Base-by-base conservation (phyloP, 2,113 vertebrate genomes). In the Danionella cerebrum region DNA sequence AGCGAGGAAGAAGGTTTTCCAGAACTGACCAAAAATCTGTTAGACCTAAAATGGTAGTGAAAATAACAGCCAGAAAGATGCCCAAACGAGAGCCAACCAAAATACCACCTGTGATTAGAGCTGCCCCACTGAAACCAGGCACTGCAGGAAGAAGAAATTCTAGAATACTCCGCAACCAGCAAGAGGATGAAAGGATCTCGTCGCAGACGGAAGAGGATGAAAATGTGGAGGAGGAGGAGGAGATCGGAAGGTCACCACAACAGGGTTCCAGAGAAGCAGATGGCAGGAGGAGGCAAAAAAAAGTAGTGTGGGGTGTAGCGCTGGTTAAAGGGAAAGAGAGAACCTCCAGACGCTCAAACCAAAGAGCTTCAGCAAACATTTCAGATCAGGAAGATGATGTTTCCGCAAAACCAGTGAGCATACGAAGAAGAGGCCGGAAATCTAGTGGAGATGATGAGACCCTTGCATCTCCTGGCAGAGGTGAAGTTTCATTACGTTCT, bases 1-100 rank as follows among this genome's bases (percentile, higher is more conserved):
- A 79, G 74, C 80, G 81, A 65, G 71, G 78, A 18, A 44, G 68
- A 68, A n/a, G 73, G 64, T 24, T 1, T 66, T 54, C 16, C 68
- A 25, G 80, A 83, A 76, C 76, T 78, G 64, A 12, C n/a, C 69
- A 24, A 41, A 50, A 27, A 36, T 54, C 53, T 58, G 45, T 67
- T 39, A 67, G 68, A 45, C 55, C 80, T 19, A 78, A 75, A 65
- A 35, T 79, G 25, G 58, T 60, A 4, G 69, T 80, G 18, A 82
- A 84, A 74, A 67, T 78, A 22, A 60, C 68, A 5, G 64, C 72
- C 31, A 77, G 72, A 65, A 78, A 68, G 55, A 39, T 51, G 4
- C 41, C 21, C 33, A 70, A 70, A 66, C 71, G 5, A 42, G 41
- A 16, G n/a, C n/a, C n/a, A 62, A 69, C 47, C 12, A 66, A 72